Conservation (phyloP, 2,888 invertebrate genomes). For the Lasioglossum pauxillum region DNA sequence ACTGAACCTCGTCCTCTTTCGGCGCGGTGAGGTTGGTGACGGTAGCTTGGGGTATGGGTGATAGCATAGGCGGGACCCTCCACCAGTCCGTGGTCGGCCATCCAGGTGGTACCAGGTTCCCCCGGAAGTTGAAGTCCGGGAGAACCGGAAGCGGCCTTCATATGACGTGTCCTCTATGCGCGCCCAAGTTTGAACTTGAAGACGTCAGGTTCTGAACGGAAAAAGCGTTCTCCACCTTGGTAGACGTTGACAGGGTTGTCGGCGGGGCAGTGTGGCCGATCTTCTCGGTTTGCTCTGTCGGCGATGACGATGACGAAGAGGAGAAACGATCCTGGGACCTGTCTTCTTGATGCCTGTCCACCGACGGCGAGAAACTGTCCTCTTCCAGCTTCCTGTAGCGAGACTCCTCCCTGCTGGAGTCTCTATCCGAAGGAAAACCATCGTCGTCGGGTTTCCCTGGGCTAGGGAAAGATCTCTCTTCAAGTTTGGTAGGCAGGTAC, state of each 20-base stretch:
- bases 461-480: slow-evolving; percentile 75
- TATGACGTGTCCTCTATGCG: slow-evolving; percentile 88
- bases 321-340: slow-evolving; percentile 78
- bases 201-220: slow-evolving; percentile 82
- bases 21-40: slow-evolving; percentile 79
- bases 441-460: slow-evolving; percentile 79
- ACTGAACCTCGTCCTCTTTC: slow-evolving; percentile 69
- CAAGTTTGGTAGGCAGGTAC: slow-evolving; percentile 63
- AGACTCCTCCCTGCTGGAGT: slow-evolving; percentile 68
- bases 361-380: slow-evolving; percentile 52
- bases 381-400: slow-evolving; percentile 71
- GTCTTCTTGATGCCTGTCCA: slow-evolving; percentile 74
- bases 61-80: slow-evolving; percentile 80
- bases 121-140: slow-evolving; percentile 87
- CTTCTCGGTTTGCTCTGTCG: slow-evolving; percentile 67
- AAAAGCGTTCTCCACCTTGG: slow-evolving; percentile 77
- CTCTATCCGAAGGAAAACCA: slow-evolving; percentile 73
- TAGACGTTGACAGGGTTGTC: slow-evolving; percentile 59
- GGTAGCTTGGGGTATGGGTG: slow-evolving; percentile 79
- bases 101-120: slow-evolving; percentile 84
- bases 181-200: slow-evolving; percentile 78
- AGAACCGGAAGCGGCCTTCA: slow-evolving; percentile 94
- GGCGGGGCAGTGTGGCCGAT: slow-evolving; percentile 21
- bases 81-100: slow-evolving; percentile 85
- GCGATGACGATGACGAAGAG: slow-evolving; percentile 77